phyloP scores from a whole-genome alignment of 2,888 invertebrate genomes.

The Gymnosoma rotundatum region DNA sequence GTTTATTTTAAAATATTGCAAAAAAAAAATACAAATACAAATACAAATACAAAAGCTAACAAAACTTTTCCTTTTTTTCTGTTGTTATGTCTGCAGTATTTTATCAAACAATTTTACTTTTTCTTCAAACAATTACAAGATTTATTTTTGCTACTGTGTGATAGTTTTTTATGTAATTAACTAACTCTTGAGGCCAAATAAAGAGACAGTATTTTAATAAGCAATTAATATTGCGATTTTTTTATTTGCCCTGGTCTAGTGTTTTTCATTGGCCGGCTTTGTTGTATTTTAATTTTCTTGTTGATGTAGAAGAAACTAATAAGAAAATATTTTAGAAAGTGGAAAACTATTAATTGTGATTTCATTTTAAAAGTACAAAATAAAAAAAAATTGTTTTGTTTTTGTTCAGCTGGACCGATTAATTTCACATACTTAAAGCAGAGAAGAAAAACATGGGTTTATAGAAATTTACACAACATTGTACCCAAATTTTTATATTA shows the following conservation, averaged over 20 bases:
- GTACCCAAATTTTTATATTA: no score
- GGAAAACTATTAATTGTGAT: conserved; percentile 11
- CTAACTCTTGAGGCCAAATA: conserved; percentile 1
- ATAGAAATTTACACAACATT: no score
- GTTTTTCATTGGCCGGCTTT: conserved; percentile 11
- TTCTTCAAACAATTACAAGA: conserved; percentile 29
- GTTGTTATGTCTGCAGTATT: not conserved
- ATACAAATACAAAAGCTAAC: not conserved
- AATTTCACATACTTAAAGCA: no score
- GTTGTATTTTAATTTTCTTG: not conserved
- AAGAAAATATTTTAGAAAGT: conserved; percentile 42
- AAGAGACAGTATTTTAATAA: conserved; percentile 18
- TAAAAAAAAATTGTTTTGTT: no score
- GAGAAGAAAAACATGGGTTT: no score
- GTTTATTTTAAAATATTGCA: conserved; percentile 4
- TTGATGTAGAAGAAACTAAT: not conserved
- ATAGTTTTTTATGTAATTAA: not conserved
- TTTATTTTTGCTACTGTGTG: not conserved
- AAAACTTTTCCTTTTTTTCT: conserved; percentile 29
- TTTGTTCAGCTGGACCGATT: no score
- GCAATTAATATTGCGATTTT: conserved; percentile 18
- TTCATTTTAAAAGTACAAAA: no score
- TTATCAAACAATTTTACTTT: conserved; percentile 41
- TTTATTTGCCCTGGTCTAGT: not conserved
- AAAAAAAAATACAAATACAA: conserved; percentile 25